Conservation (phyloP, 1,140 invertebrate species). For the Anastrepha obliqua region DNA sequence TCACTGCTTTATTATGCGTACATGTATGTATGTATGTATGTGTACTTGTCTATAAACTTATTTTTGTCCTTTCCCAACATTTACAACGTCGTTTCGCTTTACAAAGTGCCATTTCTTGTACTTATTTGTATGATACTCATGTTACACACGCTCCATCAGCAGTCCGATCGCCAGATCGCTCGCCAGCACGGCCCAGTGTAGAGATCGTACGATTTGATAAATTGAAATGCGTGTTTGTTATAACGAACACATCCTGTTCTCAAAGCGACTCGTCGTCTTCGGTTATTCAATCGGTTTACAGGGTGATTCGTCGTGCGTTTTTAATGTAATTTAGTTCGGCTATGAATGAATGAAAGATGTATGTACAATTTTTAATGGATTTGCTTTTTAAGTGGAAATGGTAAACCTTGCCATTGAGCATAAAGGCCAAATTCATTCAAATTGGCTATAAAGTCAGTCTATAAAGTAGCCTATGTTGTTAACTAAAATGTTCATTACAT, state of each 20-base stretch:
- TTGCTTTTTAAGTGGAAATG: no score
- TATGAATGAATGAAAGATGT: no score
- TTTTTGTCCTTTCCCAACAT: slow-evolving; percentile 42
- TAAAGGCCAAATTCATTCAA: no score
- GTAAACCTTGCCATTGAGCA: no score
- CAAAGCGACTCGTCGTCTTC: neutral
- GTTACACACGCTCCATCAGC: slow-evolving; percentile 39
- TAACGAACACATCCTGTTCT: slow-evolving; percentile 51
- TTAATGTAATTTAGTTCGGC: no score
- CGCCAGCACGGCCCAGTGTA: neutral
- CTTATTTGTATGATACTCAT: slow-evolving; percentile 53
- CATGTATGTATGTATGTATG: neutral
- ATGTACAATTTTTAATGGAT: no score
- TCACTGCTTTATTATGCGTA: neutral
- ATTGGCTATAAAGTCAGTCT: no score
- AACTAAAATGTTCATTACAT: no score
- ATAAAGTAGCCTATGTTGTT: no score
- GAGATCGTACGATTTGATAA: slow-evolving; percentile 40
- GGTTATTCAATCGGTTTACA: neutral
- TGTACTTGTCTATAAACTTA: neutral
- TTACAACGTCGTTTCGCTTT: neutral
- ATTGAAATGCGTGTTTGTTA: slow-evolving; percentile 52
- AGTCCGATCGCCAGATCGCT: slow-evolving; percentile 9
- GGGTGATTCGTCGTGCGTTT: no score
- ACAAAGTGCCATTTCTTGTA: slow-evolving; percentile 51